Percentiles rank a stretch among this genome's conserved stretches.
Evolutionary conservation across 2,888 invertebrate species (phyloP).

Genomic region (Trachelus tabidus): DNA sequence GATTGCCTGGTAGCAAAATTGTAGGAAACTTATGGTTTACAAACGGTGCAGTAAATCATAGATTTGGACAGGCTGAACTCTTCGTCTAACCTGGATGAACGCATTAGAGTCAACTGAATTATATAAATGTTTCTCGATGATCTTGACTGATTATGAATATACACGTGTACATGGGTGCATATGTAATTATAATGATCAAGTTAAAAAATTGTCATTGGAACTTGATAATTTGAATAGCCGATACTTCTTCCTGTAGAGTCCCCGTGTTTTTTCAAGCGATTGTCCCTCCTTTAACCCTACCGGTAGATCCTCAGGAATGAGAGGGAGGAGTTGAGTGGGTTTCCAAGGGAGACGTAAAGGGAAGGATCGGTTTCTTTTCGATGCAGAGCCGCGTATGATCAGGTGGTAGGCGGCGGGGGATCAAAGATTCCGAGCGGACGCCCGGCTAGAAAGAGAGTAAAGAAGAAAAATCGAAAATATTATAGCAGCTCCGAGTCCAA

Average conservation of each 20-base stretch:
- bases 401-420: constrained; percentile 56
- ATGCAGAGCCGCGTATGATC: constrained; percentile 51
- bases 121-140: background rate
- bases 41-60: constrained; percentile 57
- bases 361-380: constrained; percentile 30
- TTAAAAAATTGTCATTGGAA: background rate
- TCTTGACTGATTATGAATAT: background rate
- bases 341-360: constrained; percentile 1
- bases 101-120: background rate
- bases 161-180: background rate
- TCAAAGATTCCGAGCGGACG: constrained; percentile 51
- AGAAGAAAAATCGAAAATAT: constrained; percentile 38
- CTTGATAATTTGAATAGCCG: background rate
- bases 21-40: constrained; percentile 58
- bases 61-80: constrained; percentile 28
- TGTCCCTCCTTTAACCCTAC: background rate
- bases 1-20: constrained; percentile 53
- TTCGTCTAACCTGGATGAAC: background rate
- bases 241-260: background rate
- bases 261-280: background rate
- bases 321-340: background rate
- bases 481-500: constrained; percentile 31
- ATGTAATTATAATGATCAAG: background rate
- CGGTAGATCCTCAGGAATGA: background rate
- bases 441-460: constrained; percentile 28